Evolutionary conservation across 2,888 invertebrate genomes (phyloP).

Genomic region (Callyntrura sp.): DNA sequence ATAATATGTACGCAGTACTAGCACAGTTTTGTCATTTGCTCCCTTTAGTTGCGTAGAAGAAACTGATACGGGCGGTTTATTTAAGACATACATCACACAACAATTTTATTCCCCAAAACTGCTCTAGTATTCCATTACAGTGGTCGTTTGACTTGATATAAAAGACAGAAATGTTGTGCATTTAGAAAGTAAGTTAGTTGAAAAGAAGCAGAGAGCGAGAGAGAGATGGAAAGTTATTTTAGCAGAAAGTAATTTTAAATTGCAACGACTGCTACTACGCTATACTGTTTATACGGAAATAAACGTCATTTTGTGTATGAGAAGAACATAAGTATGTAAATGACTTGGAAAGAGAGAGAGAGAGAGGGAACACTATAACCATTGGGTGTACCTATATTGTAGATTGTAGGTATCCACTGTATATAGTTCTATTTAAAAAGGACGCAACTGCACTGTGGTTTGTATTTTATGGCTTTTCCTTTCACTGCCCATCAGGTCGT

Average conservation of each 20-base stretch:
- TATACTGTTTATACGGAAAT: conserved; percentile 42
- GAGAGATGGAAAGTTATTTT: conserved; percentile 25
- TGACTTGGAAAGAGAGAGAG: conserved; percentile 25
- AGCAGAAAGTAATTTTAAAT: conserved; percentile 35
- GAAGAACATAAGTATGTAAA: conserved; percentile 35
- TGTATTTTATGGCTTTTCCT: conserved; percentile 73
- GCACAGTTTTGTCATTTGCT: not conserved
- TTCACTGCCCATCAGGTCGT: conserved; percentile 75
- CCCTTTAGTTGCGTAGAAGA: not conserved
- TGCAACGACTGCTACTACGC: conserved; percentile 29
- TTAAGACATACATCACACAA: conserved; percentile 61
- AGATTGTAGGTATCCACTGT: not conserved
- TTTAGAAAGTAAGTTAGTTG: conserved; percentile 14
- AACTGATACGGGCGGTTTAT: conserved; percentile 42
- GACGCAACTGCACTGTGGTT: conserved; percentile 58
- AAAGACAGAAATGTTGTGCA: conserved; percentile 54
- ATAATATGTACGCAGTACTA: not conserved
- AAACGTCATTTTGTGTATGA: conserved; percentile 34
- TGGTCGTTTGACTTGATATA: conserved; percentile 67
- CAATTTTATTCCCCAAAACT: conserved; percentile 69
- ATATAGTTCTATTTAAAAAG: not conserved
- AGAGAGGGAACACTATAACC: not conserved
- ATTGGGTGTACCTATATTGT: not conserved
- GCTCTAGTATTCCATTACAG: conserved; percentile 73
- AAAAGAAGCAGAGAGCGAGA: not conserved